These are phyloP conservation scores for Drosophila dives DNA, from an alignment of 2,888 invertebrate genomes.

Conservation along the genomic window DNA sequence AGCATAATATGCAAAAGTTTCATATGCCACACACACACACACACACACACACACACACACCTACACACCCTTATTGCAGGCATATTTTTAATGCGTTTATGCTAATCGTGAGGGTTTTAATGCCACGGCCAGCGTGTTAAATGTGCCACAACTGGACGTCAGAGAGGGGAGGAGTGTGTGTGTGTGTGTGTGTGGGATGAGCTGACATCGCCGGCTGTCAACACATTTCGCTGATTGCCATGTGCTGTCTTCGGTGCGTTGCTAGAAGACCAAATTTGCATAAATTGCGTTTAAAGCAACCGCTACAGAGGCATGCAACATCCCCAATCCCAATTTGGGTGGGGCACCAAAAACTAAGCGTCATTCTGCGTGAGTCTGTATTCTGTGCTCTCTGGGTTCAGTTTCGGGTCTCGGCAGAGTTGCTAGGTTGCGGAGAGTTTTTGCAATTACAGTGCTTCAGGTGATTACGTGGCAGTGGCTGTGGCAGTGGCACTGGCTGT, in stretches of 20 bases:
- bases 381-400: background rate
- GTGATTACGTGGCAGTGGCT: slow-evolving; percentile 70
- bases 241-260: slow-evolving; percentile 47
- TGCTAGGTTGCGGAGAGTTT: slow-evolving; percentile 21
- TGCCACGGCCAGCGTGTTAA: slow-evolving; percentile 73
- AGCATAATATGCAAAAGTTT: slow-evolving; percentile 79
- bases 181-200: background rate
- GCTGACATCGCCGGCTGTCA: slow-evolving; percentile 58
- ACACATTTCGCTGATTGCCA: slow-evolving; percentile 76
- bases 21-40: slow-evolving; percentile 28
- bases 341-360: slow-evolving; percentile 48
- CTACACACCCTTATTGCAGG: slow-evolving; percentile 52
- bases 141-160: slow-evolving; percentile 64
- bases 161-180: background rate
- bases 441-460: slow-evolving; percentile 78
- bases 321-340: background rate
- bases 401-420: background rate
- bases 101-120: slow-evolving; percentile 81
- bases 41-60: background rate
- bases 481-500: slow-evolving; percentile 12
- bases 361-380: slow-evolving; percentile 29
- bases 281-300: slow-evolving; percentile 74
- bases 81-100: slow-evolving; percentile 84
- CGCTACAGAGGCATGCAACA: slow-evolving; percentile 20
- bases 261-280: slow-evolving; percentile 71